Conservation (phyloP, 1,140 invertebrate genomes). For the Ridgeia piscesae region DNA sequence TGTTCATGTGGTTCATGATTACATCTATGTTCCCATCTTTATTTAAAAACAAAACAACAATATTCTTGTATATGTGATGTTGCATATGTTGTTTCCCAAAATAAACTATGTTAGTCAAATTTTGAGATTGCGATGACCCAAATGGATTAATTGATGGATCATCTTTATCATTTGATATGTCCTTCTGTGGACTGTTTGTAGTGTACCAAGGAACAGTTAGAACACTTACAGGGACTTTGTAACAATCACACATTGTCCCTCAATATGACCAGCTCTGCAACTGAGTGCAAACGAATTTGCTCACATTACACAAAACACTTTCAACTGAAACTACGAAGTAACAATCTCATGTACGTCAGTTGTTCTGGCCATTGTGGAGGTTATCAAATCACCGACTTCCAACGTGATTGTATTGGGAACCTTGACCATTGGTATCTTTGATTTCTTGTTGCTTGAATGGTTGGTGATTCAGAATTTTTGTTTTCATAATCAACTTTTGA, state of each 20-base stretch:
- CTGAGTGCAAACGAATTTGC: too few species aligned
- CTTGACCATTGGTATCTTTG: neutral
- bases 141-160: neutral
- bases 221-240: neutral
- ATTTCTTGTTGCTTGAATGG: neutral
- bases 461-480: neutral
- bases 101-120: too few species aligned
- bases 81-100: too few species aligned
- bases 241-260: neutral
- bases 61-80: too few species aligned
- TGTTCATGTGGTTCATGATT: too few species aligned
- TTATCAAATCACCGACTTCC: conserved; percentile 3
- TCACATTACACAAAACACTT: too few species aligned
- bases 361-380: neutral
- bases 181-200: neutral
- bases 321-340: conserved; percentile 2
- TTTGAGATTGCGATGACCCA: neutral
- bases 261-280: neutral
- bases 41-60: too few species aligned
- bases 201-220: neutral
- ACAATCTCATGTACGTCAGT: neutral
- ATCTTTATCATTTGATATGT: neutral
- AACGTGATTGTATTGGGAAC: neutral
- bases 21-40: too few species aligned
- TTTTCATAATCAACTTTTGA: neutral